Evolutionary conservation across 2,113 vertebrate genomes (phyloP), one percentile per base, ranked within the genome.

Genomic region (Meriones unguiculatus): DNA sequence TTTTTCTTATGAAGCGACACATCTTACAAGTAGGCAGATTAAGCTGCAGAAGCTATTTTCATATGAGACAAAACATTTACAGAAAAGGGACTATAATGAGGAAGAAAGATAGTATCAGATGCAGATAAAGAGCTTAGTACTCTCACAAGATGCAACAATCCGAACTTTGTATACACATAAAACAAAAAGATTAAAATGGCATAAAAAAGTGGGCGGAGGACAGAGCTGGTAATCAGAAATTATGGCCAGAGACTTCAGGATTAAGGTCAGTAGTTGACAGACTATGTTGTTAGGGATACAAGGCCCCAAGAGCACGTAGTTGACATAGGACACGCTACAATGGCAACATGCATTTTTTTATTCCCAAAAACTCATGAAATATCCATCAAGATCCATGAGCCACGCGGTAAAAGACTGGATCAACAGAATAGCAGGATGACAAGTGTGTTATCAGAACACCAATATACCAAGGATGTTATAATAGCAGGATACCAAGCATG

Each of bases 21-120:
- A 11, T 18, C 10, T 86, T 91, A 52, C 41, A 81, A 80, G 7
- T n/a, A 86, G 72, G 7, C 38, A 91, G 77, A 76, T 70, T 69
- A 80, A 88, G 22, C 24, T 85, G 10, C 38, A 76, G 30, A 32
- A 24, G 35, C 35, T 96, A 0, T 75, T 70, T 69, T 76, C 70
- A 76, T 72, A 77, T 57, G n/a, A 91, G 11, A 76, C 18, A 95
- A 59, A 92, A 88, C 80, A 73, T 82, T 73, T 69, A 62, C 18
- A 65, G 46, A 93, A 72, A 32, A 69, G 52, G 38, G 25, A 88
- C 54, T 85, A 22, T 65, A 10, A 70, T 86, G 35, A 75, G 59
- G 9, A n/a, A 67, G 73, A 90, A 90, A 95, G 20, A 57, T 2
- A 70, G n/a, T 24, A 93, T 52, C 50, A 91, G 80, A 70, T 64